Percentiles rank a stretch among this genome's conserved stretches.
Evolutionary conservation across 2,797 vertebrate genomes (phyloP).

Genomic region (Acrossocheilus fasciatus): DNA sequence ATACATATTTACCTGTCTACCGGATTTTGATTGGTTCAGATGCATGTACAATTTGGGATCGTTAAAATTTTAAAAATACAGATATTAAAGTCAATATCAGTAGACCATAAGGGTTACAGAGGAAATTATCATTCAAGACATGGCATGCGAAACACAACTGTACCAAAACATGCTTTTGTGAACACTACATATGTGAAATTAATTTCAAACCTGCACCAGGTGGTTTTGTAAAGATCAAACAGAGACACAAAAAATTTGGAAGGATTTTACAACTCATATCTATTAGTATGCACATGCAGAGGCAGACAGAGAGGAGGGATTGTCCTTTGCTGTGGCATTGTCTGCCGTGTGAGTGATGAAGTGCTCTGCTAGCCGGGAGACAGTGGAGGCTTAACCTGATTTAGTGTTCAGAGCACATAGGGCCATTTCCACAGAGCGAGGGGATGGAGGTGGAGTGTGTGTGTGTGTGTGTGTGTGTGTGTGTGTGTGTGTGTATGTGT

Average conservation of each 20-base stretch:
- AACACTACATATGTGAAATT: background rate
- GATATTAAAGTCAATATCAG: background rate
- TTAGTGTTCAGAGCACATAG: constrained; percentile 62
- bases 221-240: background rate
- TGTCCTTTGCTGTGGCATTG: constrained; percentile 49
- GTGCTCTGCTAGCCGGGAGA: constrained; percentile 54
- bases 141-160: background rate
- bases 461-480: background rate
- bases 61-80: background rate
- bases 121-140: background rate
- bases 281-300: constrained; percentile 32
- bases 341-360: constrained; percentile 59
- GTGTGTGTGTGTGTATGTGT: constrained; percentile 7
- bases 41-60: background rate
- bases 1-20: background rate
- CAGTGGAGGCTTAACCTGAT: constrained; percentile 60
- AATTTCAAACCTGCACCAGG: background rate
- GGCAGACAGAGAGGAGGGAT: constrained; percentile 46
- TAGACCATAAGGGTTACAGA: background rate
- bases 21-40: background rate
- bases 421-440: constrained; percentile 48
- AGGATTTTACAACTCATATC: constrained; percentile 21
- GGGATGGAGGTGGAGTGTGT: background rate
- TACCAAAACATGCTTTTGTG: background rate
- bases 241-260: constrained; percentile 4